phyloP scores from a whole-genome alignment of 2,113 vertebrate genomes.

The Perca fluviatilis region DNA sequence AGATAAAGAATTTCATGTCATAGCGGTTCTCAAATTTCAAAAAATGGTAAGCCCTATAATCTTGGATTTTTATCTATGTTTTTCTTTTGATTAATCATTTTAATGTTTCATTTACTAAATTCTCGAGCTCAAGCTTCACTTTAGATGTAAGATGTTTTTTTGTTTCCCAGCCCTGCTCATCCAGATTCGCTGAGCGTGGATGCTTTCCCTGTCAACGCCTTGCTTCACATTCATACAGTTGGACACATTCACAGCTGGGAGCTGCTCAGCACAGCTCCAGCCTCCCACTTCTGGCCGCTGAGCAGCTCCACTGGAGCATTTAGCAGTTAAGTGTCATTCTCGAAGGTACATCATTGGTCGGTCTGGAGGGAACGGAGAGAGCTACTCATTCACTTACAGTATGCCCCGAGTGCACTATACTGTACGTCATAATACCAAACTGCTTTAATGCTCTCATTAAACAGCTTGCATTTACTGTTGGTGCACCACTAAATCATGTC shows the following conservation, averaged over 20 bases:
- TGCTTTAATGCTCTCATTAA: constrained; percentile 21
- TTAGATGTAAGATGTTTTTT: neutral
- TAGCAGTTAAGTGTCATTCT: constrained; percentile 68
- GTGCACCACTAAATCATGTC: neutral
- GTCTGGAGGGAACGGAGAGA: constrained; percentile 38
- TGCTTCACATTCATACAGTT: constrained; percentile 59
- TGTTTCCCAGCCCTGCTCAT: neutral
- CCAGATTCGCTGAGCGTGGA: constrained; percentile 42
- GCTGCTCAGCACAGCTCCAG: constrained; percentile 51
- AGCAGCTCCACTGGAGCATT: constrained; percentile 76
- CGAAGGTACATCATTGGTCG: constrained; percentile 49
- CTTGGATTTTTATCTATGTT: neutral
- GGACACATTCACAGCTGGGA: constrained; percentile 73
- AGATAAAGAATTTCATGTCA: neutral
- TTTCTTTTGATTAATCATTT: neutral
- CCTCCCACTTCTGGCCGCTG: constrained; percentile 56
- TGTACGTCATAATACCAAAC: constrained; percentile 4
- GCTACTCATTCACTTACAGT: constrained; percentile 48
- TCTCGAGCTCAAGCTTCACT: neutral
- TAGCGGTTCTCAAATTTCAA: neutral
- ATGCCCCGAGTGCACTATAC: neutral
- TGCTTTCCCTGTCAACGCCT: constrained; percentile 47
- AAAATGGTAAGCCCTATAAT: neutral
- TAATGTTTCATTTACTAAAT: neutral
- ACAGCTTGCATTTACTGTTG: constrained; percentile 2